phyloP scores from a whole-genome alignment of 2,797 vertebrate genomes.

The Diglossa cyanea region DNA sequence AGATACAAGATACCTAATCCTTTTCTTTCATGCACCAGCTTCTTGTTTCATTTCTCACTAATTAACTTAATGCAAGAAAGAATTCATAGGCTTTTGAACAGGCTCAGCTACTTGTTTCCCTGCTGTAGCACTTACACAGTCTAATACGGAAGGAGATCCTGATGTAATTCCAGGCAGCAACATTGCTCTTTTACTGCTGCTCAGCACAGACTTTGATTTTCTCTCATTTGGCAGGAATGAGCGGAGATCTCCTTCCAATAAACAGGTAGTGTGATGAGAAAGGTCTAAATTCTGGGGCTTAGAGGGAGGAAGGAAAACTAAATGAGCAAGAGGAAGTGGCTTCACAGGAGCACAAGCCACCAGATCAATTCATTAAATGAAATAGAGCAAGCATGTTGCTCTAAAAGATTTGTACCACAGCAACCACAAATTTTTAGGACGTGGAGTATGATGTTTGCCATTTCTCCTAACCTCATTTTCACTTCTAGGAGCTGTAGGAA shows the following conservation, averaged over 20 bases:
- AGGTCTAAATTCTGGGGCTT: not conserved
- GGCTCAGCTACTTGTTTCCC: not conserved
- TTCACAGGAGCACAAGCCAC: not conserved
- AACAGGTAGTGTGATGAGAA: not conserved
- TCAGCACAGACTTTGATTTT: not conserved
- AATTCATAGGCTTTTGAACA: conserved; percentile 6
- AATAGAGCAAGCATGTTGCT: not conserved
- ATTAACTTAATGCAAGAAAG: conserved; percentile 43
- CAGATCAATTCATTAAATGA: not conserved
- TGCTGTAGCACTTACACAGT: not conserved
- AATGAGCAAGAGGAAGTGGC: not conserved
- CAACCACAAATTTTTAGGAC: not conserved
- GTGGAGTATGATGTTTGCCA: not conserved
- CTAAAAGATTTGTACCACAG: not conserved
- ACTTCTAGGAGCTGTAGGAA: not conserved
- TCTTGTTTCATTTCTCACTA: conserved; percentile 42
- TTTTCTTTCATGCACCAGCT: not conserved
- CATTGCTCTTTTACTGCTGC: not conserved
- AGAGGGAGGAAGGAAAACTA: not conserved
- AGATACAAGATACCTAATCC: conserved; percentile 11
- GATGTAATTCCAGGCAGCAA: not conserved
- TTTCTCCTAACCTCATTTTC: not conserved
- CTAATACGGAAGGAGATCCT: not conserved
- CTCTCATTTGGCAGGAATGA: not conserved
- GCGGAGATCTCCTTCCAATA: not conserved